Conservation (phyloP, 2,797 vertebrate genomes). For the Huso huso region DNA sequence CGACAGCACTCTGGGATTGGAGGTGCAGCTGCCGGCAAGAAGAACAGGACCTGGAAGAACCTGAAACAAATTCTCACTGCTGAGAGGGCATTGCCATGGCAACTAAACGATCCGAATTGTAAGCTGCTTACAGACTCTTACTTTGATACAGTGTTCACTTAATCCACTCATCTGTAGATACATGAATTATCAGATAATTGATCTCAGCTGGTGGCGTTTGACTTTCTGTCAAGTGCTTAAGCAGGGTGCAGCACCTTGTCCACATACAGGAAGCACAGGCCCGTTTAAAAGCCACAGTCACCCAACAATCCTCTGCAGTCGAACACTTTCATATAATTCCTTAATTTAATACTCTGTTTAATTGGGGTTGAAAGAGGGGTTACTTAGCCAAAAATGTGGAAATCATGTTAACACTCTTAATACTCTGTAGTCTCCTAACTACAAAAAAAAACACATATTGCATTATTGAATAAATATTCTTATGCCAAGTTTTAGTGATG, state of each 20-base stretch:
- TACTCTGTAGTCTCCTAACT: no score
- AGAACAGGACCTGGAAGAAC: conserved; percentile 98
- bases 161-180: background rate
- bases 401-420: no score
- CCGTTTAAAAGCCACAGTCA: background rate
- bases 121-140: conserved; percentile 51
- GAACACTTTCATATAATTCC: no score
- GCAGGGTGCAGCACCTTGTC: background rate
- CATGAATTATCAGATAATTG: background rate
- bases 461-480: no score
- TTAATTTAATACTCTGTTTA: no score
- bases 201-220: background rate
- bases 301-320: background rate
- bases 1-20: conserved; percentile 93
- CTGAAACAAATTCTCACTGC: conserved; percentile 92
- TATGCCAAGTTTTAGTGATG: no score
- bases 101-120: conserved; percentile 89
- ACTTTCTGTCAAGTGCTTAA: background rate
- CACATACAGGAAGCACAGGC: background rate
- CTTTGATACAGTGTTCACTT: background rate
- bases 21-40: conserved; percentile 92
- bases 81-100: conserved; percentile 92
- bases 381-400: no score
- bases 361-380: no score
- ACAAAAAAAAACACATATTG: no score